These are phyloP conservation scores for Pachycephala philippinensis DNA, from an alignment of 2,113 vertebrate species.

Conservation along the genomic window DNA sequence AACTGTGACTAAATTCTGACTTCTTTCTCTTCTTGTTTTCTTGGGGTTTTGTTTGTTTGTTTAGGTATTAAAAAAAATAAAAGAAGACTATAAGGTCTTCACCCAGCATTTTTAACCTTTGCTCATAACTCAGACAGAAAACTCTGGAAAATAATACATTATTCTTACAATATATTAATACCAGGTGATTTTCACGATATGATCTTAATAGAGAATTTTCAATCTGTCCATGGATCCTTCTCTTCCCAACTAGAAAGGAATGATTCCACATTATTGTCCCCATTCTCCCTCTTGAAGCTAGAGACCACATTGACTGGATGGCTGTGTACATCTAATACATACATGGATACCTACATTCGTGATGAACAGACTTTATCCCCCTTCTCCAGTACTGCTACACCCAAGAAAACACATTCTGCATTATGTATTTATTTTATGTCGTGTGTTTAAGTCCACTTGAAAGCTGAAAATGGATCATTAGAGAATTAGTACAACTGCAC, in stretches of 20 bases:
- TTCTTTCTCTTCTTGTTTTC: not conserved
- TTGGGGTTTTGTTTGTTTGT: not conserved
- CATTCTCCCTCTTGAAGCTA: not conserved
- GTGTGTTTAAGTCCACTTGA: not conserved
- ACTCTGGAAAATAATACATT: not conserved
- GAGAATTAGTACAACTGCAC: not conserved
- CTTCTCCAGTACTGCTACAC: not conserved
- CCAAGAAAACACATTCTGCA: not conserved
- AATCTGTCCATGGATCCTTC: not conserved
- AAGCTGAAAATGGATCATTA: not conserved
- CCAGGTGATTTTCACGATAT: not conserved
- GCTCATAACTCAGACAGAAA: not conserved
- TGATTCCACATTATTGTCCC: not conserved
- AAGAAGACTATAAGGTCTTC: not conserved
- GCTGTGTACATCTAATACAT: accelerated
- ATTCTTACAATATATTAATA: not conserved
- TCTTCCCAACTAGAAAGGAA: not conserved
- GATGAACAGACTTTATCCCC: not conserved
- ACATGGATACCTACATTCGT: not conserved
- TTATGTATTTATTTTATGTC: not conserved
- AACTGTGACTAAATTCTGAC: not conserved
- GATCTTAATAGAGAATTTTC: not conserved
- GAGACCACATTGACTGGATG: not conserved
- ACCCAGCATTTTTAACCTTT: not conserved
- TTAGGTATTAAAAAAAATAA: not conserved